Conservation (phyloP, 2,113 vertebrate genomes). For the Leucoraja erinaceus region DNA sequence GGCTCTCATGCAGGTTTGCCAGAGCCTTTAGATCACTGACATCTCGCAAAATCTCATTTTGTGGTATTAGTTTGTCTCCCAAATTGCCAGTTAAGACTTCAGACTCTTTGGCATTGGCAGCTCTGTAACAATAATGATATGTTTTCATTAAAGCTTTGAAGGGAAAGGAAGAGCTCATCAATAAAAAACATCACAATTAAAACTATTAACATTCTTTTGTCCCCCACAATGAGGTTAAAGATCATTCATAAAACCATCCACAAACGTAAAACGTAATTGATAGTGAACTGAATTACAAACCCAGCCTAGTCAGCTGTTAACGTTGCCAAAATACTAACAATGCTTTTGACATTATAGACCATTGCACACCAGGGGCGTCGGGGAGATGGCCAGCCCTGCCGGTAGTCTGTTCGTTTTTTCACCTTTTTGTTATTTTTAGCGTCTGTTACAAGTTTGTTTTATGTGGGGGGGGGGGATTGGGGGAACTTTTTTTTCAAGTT, state of each 20-base stretch:
- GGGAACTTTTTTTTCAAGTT: no score
- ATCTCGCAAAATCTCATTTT: constrained; percentile 86
- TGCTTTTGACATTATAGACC: no score
- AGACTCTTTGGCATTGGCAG: constrained; percentile 89
- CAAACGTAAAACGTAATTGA: background rate
- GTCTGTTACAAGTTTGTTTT: no score
- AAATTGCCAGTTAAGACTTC: constrained; percentile 95
- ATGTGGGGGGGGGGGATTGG: no score
- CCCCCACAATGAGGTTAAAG: background rate
- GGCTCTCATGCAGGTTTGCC: constrained; percentile 93
- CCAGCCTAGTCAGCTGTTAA: no score
- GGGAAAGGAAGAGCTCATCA: background rate
- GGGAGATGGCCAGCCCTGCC: no score
- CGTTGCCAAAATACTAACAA: no score
- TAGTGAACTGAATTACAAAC: no score
- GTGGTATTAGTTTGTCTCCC: constrained; percentile 90
- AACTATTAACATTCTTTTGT: background rate
- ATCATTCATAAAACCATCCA: background rate
- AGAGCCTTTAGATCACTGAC: constrained; percentile 93
- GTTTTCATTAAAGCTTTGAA: background rate
- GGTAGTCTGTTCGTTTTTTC: no score
- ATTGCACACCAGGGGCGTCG: no score
- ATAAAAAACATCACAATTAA: background rate
- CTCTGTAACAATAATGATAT: constrained; percentile 56
- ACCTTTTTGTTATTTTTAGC: no score